These are phyloP conservation scores for Cynopterus brachyotis DNA, from an alignment of 2,113 vertebrate species.

Conservation along the genomic window DNA sequence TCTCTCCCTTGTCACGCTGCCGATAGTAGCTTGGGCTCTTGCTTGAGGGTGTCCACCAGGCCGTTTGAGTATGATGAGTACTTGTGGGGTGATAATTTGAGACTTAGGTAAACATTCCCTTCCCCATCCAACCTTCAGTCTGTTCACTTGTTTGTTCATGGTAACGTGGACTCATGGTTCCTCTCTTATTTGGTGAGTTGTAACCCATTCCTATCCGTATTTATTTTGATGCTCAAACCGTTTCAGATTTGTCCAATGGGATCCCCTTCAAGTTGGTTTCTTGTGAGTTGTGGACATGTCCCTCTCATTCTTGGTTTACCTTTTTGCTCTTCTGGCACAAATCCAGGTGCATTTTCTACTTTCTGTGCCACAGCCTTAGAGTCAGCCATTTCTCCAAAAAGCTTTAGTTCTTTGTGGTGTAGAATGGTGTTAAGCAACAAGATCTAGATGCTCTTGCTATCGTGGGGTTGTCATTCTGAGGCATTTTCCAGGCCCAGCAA, in stretches of 20 bases:
- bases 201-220: too few species aligned
- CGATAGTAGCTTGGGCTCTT: background rate
- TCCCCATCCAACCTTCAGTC: background rate
- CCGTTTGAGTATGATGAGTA: background rate
- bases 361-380: background rate
- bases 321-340: background rate
- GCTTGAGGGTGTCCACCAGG: accelerated
- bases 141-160: background rate
- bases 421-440: background rate
- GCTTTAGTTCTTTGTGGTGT: background rate
- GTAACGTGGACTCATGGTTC: background rate
- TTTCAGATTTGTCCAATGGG: background rate
- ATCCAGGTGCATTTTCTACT: background rate
- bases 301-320: background rate
- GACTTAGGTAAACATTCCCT: background rate
- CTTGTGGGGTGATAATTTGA: background rate
- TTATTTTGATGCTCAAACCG: background rate
- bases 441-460: background rate
- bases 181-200: background rate
- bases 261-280: background rate
- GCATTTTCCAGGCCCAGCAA: background rate
- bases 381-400: background rate
- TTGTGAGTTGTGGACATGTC: background rate
- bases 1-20: background rate
- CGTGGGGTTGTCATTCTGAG: background rate